Base-by-base conservation (phyloP, 2,888 invertebrate genomes). In the Epinotia brunnichana region DNA sequence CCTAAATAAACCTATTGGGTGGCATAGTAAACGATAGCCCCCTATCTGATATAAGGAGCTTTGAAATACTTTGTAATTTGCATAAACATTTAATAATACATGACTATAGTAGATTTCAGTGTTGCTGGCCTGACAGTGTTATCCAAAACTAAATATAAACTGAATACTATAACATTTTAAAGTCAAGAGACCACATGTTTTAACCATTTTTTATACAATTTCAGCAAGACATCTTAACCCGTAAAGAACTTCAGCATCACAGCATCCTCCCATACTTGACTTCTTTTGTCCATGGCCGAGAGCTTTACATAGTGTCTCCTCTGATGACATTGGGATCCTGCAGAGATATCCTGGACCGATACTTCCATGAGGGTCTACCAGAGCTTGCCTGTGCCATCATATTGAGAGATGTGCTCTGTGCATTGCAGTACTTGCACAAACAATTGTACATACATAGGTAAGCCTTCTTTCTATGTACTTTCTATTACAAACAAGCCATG, bases 261-360 rank as follows among this genome's bases (percentile, higher is more conserved):
- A 97, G 97, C 86, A 95, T 98, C 69, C 92, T 97, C 57, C 95
- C 95, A 35, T 96, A 96, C 83, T 90, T 95, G 77, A 95, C 96
- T 44, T 95, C 96, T 3, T 98, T 98, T 89, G 96, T 97, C 1
- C 94, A 94, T 72, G 95, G 95, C n/a, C 94, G 95, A 56, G 96
- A 97, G 84, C 92, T 98, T 44, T 97, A 96, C 88, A 95, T 97
- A 7, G 95, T 98, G 17, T 96, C 96, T 77, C 98, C 98, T 0
- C 92, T 97, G 11, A 97, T 97, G 96, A 96, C 95, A 35, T 97
- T 96, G 83, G 97, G 98, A 3, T 98, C 98, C 0, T 97, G 97
- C 82, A 94, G 95, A 74, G 96, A 97, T 84, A 94, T 98, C 77
- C 93, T 98, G 9, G 94, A 95, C 80, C 95, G 95, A 77, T 96